Evolutionary conservation across 1,140 invertebrate genomes (phyloP), one percentile per base, ranked within the genome.

Genomic region (Orchestia grillus): DNA sequence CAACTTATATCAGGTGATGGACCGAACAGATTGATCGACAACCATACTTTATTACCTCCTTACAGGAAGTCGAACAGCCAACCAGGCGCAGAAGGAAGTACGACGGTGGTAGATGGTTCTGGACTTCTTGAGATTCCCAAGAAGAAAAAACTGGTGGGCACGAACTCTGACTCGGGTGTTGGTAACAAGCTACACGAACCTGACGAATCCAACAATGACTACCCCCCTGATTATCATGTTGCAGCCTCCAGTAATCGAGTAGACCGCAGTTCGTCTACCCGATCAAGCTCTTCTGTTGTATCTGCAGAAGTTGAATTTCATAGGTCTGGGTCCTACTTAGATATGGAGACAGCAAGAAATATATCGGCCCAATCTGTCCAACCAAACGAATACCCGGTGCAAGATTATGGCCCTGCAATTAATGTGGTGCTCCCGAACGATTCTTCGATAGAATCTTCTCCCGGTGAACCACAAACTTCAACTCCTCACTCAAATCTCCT

Each of bases 91-190:
- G 92, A 28, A 15, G 16, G 11, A 45, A 8, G 15, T 36, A 91
- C 44, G 0, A 47, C 44, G 8, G 16, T 47, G 4, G 92, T 45
- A 28, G 36, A 44, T 28, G 88, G 44, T 44, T 0, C 3, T 23
- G 88, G 28, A 42, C 28, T 44, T 11, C 88, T 0, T 43, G 41
- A 91, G 15, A 40, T 47, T 3, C 36, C 40, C 0, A 40, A 40
- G 0, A 44, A 94, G 23, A 94, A 44, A 45, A 94, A 94, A 40
- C 92, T 94, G 92, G 92, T 94, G 43, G 92, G 92, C 44, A 94
- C 92, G 8, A 44, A 94, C 44, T 94, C 92, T 0, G 43, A 45
- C 11, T 44, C 44, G 8, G 44, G 43, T 44, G 92, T 45, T 40
- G 36, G 0, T 15, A 47, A 11, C 44, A 44, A 42, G 88, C 16